A percentile compares a stretch with the other conserved stretches of the same genome.
phyloP scores from a whole-genome alignment of 2,888 invertebrate genomes.

The Polylopha cassiicola region DNA sequence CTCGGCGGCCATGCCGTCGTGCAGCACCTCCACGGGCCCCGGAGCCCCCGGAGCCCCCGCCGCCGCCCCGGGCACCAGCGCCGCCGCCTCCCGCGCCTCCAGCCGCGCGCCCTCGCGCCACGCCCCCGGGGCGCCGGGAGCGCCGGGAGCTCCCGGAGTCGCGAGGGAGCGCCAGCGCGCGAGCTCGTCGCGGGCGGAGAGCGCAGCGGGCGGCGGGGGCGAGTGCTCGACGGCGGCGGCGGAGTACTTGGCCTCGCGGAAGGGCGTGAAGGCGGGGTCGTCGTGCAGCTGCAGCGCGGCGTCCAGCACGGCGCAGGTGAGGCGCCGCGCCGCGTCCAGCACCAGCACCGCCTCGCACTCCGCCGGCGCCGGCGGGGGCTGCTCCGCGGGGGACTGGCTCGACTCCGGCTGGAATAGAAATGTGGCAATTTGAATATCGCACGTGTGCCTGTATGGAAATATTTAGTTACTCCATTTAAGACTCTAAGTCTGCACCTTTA shows the following conservation, averaged over 20 bases:
- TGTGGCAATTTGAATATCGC: too few species aligned
- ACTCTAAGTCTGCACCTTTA: too few species aligned
- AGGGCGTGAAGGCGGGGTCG: conserved; percentile 42
- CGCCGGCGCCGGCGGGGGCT: conserved; percentile 20
- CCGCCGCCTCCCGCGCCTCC: conserved; percentile 7
- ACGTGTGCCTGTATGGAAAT: too few species aligned
- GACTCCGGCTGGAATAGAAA: too few species aligned
- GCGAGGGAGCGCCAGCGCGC: conserved; percentile 6
- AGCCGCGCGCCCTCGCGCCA: conserved; percentile 16
- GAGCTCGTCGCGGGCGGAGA: conserved; percentile 13
- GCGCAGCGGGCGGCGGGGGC: conserved; percentile 3
- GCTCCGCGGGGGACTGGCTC: conserved; percentile 1
- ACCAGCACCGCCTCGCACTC: conserved; percentile 48
- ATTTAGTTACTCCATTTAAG: too few species aligned
- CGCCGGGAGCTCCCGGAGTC: conserved; percentile 4
- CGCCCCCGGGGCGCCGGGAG: conserved; percentile 15
- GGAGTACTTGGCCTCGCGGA: conserved; percentile 34
- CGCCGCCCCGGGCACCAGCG: conserved; percentile 15
- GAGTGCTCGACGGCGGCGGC: conserved; percentile 2
- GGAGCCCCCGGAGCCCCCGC: conserved; percentile 22
- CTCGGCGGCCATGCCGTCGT: conserved; percentile 42
- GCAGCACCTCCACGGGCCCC: conserved; percentile 25
- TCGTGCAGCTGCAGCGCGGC: conserved; percentile 38
- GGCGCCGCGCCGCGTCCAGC: conserved; percentile 45
- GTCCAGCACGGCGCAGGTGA: conserved; percentile 56